Percentiles rank a stretch among this genome's conserved stretches.
phyloP scores from a whole-genome alignment of 2,113 vertebrate genomes.

The Bettongia penicillata region DNA sequence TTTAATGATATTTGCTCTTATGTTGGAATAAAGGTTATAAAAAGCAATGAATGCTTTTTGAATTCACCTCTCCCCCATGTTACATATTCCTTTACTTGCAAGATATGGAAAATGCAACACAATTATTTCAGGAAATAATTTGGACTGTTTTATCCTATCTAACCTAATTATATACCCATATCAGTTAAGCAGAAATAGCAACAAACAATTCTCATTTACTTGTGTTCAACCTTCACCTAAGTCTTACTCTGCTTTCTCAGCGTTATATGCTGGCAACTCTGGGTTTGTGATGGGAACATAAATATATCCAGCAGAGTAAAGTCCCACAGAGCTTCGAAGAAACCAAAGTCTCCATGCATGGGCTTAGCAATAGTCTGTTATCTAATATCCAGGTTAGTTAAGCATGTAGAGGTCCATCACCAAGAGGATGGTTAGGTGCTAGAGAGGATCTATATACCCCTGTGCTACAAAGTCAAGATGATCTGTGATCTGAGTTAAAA shows the following conservation, averaged over 20 bases:
- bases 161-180: neutral
- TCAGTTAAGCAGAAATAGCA: neutral
- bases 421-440: neutral
- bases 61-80: neutral
- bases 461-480: neutral
- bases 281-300: neutral
- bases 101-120: neutral
- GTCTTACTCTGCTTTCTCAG: neutral
- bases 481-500: neutral
- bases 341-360: neutral
- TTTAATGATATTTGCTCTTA: neutral
- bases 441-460: neutral
- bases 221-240: neutral
- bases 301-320: neutral
- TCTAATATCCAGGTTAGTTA: neutral
- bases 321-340: neutral
- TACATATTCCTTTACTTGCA: neutral
- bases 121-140: neutral
- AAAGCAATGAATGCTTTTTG: neutral
- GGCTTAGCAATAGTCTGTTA: neutral
- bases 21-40: neutral
- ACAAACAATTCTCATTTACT: neutral
- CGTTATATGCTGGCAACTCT: neutral
- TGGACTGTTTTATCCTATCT: neutral
- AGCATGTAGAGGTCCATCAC: neutral